Base-by-base conservation (phyloP, 2,113 vertebrate species). In the Corythornis cristatus region DNA sequence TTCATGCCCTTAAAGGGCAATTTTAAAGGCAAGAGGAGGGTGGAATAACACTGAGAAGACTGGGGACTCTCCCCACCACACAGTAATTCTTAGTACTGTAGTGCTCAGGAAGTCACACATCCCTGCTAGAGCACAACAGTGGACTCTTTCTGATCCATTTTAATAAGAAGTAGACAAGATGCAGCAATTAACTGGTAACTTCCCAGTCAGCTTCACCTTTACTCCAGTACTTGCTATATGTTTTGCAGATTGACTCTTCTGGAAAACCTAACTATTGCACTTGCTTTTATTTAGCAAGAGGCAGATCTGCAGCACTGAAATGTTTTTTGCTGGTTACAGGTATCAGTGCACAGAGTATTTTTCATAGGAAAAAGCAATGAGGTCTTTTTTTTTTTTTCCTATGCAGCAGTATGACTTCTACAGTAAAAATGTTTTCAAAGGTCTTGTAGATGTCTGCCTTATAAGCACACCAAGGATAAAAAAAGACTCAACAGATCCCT, bases 1-100 rank as follows among this genome's bases (percentile, higher is more conserved):
- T 93, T 86, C 58, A 45, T 68, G 25, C 58, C 92, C 90, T 96
- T 93, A 94, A 53, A 93, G 81, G 81, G 72, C 25, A 86, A 82
- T 93, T 90, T 12, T 53, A 53, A 61, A 83, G 43, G 48, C 9
- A 0, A 54, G 31, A 17, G 8, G 11, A 66, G 25, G 15, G 37
- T 79, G 68, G 33, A 74, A 48, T 21, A 70, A 70, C 40, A 46
- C 20, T 15, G n/a, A 53, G 77, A 62, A 79, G 53, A 8, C 58
- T 73, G 57, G 7, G 13, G 58, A 26, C 45, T 82, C 31, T 42
- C 53, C 71, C 74, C 43, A 11, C 53, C 48, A 53, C 23, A 46
- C 33, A 25, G 45, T 56, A 75, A n/a, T 57, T 83, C n/a, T 56
- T 66, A 25, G 7, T 40, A 22, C 16, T 74, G 8, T 15, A 14